Evolutionary conservation across 2,797 vertebrate genomes (phyloP).

Genomic region (Chromobotia macracanthus): DNA sequence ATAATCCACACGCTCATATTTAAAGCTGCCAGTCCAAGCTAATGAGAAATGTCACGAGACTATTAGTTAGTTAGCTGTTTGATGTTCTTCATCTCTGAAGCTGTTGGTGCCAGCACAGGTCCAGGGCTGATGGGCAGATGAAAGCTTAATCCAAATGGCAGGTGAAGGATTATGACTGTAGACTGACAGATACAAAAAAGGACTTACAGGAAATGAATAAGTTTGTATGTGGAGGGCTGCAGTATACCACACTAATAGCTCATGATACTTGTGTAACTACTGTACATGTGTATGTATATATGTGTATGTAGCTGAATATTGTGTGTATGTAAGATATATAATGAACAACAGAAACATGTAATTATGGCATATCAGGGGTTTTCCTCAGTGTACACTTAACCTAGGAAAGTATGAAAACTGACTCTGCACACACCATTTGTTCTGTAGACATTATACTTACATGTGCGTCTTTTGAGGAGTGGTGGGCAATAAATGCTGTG

Average conservation of each 20-base stretch:
- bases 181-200: background rate
- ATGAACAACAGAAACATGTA: no score
- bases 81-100: constrained; percentile 14
- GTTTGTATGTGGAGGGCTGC: background rate
- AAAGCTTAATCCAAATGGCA: no score
- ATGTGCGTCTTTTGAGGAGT: no score
- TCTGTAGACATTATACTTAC: background rate
- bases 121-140: background rate
- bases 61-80: constrained; percentile 13
- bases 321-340: no score
- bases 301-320: no score
- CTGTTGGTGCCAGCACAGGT: background rate
- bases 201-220: background rate
- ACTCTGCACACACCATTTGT: no score
- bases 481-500: background rate
- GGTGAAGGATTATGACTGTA: background rate
- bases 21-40: background rate
- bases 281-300: no score
- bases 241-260: background rate
- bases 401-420: no score
- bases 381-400: no score
- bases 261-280: no score
- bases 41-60: background rate
- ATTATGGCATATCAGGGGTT: no score
- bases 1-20: background rate